These are phyloP conservation scores for Noctua janthe DNA, from an alignment of 2,888 invertebrate species.

Conservation along the genomic window DNA sequence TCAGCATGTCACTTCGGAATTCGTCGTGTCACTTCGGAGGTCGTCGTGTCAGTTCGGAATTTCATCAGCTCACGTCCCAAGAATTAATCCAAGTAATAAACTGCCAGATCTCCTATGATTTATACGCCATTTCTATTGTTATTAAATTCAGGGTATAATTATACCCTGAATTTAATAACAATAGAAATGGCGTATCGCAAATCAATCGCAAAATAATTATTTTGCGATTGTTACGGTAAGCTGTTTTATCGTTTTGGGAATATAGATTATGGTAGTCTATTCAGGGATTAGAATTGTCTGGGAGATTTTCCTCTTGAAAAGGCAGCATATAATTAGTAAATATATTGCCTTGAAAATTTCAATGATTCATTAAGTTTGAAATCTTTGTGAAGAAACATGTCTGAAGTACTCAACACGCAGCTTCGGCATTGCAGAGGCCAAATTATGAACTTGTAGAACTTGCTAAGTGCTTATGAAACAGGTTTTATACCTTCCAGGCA, in stretches of 20 bases:
- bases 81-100: constrained; percentile 65
- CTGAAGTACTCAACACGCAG: not conserved
- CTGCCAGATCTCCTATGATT: constrained; percentile 58
- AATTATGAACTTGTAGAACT: not conserved
- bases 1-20: constrained; percentile 24
- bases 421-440: not conserved
- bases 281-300: not conserved
- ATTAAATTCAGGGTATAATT: constrained; percentile 46
- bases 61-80: constrained; percentile 62
- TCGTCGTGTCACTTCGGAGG: constrained; percentile 10
- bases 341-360: too few species aligned
- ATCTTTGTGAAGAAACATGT: not conserved
- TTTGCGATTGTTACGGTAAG: constrained; percentile 29
- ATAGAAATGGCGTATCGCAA: constrained; percentile 52
- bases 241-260: constrained; percentile 18
- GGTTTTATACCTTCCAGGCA: not conserved
- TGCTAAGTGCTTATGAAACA: not conserved
- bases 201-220: too few species aligned
- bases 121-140: constrained; percentile 56
- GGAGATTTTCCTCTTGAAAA: not conserved
- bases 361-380: not conserved
- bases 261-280: not conserved
- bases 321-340: not conserved
- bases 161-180: constrained; percentile 51
- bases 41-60: constrained; percentile 59